A percentile compares a stretch with the other conserved stretches of the same genome.
phyloP scores from a whole-genome alignment of 2,113 vertebrate species.

The Neopipo cinnamomea region DNA sequence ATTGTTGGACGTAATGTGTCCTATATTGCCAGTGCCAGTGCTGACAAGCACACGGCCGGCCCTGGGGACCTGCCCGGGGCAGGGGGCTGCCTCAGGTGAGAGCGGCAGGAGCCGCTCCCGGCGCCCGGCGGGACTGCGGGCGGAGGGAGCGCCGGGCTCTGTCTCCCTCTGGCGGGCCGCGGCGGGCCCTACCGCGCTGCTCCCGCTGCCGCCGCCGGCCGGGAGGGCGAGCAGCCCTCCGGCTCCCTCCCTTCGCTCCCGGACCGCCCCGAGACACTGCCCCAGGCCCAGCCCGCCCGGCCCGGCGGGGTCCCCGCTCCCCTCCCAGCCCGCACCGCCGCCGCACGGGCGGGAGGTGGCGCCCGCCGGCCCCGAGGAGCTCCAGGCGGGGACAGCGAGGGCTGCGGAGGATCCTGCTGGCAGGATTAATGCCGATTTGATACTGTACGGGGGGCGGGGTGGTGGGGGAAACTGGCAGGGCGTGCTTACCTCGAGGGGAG shows the following conservation, averaged over 20 bases:
- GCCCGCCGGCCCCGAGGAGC: not conserved
- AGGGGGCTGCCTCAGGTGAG: not conserved
- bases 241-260: not conserved
- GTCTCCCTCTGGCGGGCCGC: conserved; percentile 19
- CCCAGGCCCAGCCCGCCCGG: rapidly evolving
- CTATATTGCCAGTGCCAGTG: rapidly evolving
- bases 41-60: rapidly evolving
- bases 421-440: rapidly evolving
- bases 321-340: not conserved
- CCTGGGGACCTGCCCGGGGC: not conserved
- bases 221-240: too few relatives aligned
- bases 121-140: not conserved
- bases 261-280: not conserved
- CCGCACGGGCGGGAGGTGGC: not conserved
- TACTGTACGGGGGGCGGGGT: rapidly evolving
- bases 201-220: not conserved
- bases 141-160: not conserved
- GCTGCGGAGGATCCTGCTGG: not conserved
- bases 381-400: not conserved
- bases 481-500: not conserved
- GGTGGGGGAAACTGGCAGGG: not conserved
- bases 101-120: rapidly evolving
- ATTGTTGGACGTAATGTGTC: rapidly evolving
- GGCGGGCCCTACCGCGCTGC: not conserved
- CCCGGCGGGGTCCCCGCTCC: too few relatives aligned